Base-by-base conservation (phyloP, 2,113 vertebrate genomes). In the Indri indri region DNA sequence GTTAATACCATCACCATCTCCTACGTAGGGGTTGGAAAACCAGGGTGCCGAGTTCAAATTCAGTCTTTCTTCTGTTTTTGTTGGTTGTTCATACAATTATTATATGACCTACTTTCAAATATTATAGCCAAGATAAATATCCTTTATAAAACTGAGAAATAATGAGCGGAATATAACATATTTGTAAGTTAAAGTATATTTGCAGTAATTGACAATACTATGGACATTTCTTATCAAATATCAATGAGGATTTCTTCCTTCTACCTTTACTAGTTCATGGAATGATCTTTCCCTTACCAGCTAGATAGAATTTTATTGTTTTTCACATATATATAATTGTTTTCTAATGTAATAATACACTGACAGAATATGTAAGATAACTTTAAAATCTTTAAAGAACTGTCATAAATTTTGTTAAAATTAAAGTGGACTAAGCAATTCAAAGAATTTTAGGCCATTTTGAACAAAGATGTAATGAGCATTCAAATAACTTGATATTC, bases 321-420 rank as follows among this genome's bases (percentile, higher is more conserved):
- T 88, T 8, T 14, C 82, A 40, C 22, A 6, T 71, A 71, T 40
- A 4, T 63, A 12, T 34, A 52, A 14, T 37, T 32, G 22, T 77
- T 34, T 30, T 50, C 32, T 32, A 32, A n/a, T 52, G 34, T 32
- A 32, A n/a, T 52, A 52, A 9, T 52, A 9, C 32, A 77, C 0
- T 80, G 18, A 42, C 37, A 80, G 16, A 80, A 74, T 45, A 59
- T 12, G 61, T 34, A 76, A 93, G 3, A 27, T 63, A 70, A 70
- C 71, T 4, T 90, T 45, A 92, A 90, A 50, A 4, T 45, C 8
- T 88, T 92, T 66, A 42, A 77, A 42, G 32, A 65, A 23, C 8
- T 71, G 13, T 50, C 47, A 80, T 57, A 86, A 96, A 90, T 74
- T 73, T 12, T 68, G 84, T 22, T 47, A 90, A 92, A 95, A 45